Evolutionary conservation across 1,140 invertebrate genomes (phyloP), one percentile per base, ranked within the genome.

Genomic region (Nasonia vitripennis): DNA sequence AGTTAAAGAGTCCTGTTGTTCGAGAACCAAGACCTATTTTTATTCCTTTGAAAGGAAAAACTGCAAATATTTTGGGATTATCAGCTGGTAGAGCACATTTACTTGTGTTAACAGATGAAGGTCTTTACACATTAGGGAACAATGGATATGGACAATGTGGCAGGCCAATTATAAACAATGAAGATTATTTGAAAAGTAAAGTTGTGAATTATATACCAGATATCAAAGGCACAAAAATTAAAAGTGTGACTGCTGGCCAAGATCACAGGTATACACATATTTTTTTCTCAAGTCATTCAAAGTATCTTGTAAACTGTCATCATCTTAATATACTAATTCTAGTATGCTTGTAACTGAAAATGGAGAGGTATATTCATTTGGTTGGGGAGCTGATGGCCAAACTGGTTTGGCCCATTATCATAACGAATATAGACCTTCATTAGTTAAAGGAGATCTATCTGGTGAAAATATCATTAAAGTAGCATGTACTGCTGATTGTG

Each of bases 91-190:
- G 98, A 87, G 98, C 98, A 6, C 98, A 99, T 93, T 95, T 96
- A 12, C 92, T 97, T 7, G 94, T 98, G 77, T 91, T 98, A 12
- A 98, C 98, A 4, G 95, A 96, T 86, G 95, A 96, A 90, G 97
- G 97, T 90, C 94, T 98, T 1, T 99, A 96, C 89, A 95, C 96
- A 67, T 91, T 99, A 87, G 98, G 98, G 23, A 98, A 98, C 91
- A 99, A 99, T 95, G 94, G 96, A 0, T 98, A 97, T 93, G 98
- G 98, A 14, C 98, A 99, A 92, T 99, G 98, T 93, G 98, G 98
- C 0, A 93, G 98, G 75, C 94, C 94, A 82, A 96, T 99, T 87
- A 95, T 98, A 87, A 90, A 95, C 31, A 94, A 96, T 89, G 98
- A 99, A 93, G 93, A 96, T 79, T 98, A 97, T 89, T 92, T 90